Percentiles rank a stretch among this genome's conserved stretches.
These are phyloP conservation scores for Ciconia maguari DNA, from an alignment of 2,113 vertebrate genomes.

Conservation along the genomic window DNA sequence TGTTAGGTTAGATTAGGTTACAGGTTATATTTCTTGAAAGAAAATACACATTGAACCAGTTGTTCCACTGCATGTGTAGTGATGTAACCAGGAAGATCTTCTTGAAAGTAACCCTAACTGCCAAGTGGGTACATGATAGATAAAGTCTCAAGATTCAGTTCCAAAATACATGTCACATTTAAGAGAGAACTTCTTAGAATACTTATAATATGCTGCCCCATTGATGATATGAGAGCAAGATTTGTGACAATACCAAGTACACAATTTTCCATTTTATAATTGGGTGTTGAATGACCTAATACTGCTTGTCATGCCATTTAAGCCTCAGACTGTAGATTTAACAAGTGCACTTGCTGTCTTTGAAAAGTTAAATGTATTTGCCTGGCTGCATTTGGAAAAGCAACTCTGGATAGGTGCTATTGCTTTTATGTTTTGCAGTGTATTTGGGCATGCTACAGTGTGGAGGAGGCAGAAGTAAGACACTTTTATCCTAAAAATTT, in stretches of 20 bases:
- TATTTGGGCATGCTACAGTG: neutral
- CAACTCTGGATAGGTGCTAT: neutral
- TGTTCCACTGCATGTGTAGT: neutral
- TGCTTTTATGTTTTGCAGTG: neutral
- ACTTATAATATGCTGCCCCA: neutral
- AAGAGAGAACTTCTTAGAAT: neutral
- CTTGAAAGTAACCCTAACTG: neutral
- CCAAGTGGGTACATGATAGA: neutral
- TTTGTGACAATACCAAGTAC: neutral
- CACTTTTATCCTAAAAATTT: neutral
- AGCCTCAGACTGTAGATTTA: neutral
- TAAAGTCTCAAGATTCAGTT: neutral
- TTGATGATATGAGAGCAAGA: neutral
- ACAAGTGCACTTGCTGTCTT: neutral
- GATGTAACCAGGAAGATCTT: neutral
- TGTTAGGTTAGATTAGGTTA: neutral
- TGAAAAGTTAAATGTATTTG: neutral
- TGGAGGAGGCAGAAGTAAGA: neutral
- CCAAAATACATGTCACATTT: neutral
- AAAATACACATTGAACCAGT: neutral
- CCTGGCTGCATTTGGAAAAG: neutral
- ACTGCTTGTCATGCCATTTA: neutral
- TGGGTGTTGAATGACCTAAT: neutral
- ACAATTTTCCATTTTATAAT: neutral
- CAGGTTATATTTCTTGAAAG: neutral